These are phyloP conservation scores for Botia almorhae DNA, from an alignment of 2,797 vertebrate species.

Conservation along the genomic window DNA sequence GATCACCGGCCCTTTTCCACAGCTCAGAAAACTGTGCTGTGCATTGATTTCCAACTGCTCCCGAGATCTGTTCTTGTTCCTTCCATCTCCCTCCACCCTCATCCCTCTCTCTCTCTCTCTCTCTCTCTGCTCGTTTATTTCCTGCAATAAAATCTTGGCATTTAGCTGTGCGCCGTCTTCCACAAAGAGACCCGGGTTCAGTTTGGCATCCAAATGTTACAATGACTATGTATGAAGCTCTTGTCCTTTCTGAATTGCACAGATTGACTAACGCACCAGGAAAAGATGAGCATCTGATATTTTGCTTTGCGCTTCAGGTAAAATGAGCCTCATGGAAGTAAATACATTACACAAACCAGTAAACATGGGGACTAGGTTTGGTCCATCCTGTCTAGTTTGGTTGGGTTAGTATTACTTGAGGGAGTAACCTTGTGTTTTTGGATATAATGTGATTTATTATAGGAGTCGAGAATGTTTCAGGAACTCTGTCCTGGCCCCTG, in stretches of 20 bases:
- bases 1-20: slow-evolving; percentile 85
- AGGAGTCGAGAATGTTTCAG: too few relatives aligned
- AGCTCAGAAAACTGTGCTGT: slow-evolving; percentile 80
- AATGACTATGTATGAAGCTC: slow-evolving; percentile 66
- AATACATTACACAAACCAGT: slow-evolving; percentile 70
- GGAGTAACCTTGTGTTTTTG: slow-evolving; percentile 49
- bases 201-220: slow-evolving; percentile 70
- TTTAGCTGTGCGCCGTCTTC: slow-evolving; percentile 76
- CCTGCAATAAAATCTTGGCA: slow-evolving; percentile 80
- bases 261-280: slow-evolving; percentile 58
- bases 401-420: slow-evolving; percentile 56
- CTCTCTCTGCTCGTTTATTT: slow-evolving; percentile 71
- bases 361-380: slow-evolving; percentile 47
- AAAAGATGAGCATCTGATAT: slow-evolving; percentile 65
- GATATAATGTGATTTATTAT: slow-evolving; percentile 27
- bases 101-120: slow-evolving; percentile 74
- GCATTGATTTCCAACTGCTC: slow-evolving; percentile 87
- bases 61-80: slow-evolving; percentile 76
- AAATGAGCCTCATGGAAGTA: slow-evolving; percentile 50
- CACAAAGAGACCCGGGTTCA: slow-evolving; percentile 69
- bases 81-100: slow-evolving; percentile 52
- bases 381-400: slow-evolving; percentile 64
- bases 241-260: slow-evolving; percentile 62
- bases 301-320: slow-evolving; percentile 66
- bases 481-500: too few relatives aligned